Evolutionary conservation across 2,797 vertebrate species (phyloP).

Genomic region (Arnoldichthys spilopterus): DNA sequence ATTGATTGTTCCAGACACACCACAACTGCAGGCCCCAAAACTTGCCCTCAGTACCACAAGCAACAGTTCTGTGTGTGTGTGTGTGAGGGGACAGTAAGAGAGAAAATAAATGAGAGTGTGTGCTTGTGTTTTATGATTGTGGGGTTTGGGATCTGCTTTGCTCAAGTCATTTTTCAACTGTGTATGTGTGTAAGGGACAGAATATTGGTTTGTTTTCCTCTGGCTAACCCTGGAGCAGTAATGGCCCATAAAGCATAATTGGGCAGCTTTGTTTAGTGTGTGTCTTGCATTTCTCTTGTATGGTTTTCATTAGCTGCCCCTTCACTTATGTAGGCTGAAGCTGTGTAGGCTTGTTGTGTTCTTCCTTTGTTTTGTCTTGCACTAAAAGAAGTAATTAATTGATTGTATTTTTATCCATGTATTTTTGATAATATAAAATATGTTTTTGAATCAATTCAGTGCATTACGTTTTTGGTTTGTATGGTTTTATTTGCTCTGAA

Average conservation of each 20-base stretch:
- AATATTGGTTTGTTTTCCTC: constrained; percentile 46
- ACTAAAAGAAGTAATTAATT: too few species aligned
- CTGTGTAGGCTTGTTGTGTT: not conserved
- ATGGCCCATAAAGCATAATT: constrained; percentile 2
- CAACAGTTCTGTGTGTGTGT: constrained; percentile 9
- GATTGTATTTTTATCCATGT: too few species aligned
- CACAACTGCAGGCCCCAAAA: constrained; percentile 40
- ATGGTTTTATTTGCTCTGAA: not conserved
- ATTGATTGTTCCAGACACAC: constrained; percentile 41
- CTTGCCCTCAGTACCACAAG: constrained; percentile 7
- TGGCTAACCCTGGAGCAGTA: constrained; percentile 59
- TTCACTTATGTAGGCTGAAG: not conserved
- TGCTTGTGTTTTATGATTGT: constrained; percentile 23
- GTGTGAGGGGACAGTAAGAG: constrained; percentile 1
- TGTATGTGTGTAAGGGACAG: constrained; percentile 22
- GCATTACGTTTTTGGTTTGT: not conserved
- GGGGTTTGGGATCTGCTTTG: constrained; percentile 1
- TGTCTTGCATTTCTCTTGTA: constrained; percentile 3
- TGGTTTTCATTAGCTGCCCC: constrained; percentile 36
- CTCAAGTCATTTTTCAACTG: not conserved
- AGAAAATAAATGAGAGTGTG: constrained; percentile 5
- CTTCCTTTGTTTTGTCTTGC: too few species aligned
- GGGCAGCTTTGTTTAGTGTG: constrained; percentile 12
- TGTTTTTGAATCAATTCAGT: not conserved
- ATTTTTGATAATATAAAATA: too few species aligned